These are phyloP conservation scores for Circaetus cinerascens DNA, from an alignment of 2,113 vertebrate species.

Conservation along the genomic window DNA sequence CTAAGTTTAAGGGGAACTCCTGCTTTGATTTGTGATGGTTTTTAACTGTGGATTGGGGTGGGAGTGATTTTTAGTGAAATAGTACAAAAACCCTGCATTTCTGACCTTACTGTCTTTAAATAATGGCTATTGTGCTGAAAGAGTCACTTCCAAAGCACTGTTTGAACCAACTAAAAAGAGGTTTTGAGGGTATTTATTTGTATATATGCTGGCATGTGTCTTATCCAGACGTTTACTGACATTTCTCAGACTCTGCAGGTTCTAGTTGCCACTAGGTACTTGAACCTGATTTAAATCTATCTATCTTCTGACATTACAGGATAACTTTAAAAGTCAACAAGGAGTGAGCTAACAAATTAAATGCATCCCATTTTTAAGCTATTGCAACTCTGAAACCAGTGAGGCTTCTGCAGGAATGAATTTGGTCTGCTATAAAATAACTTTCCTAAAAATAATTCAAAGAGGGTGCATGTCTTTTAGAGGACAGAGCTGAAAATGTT, in stretches of 20 bases:
- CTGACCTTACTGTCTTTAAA: not conserved
- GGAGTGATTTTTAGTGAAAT: not conserved
- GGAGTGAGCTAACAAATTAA: not conserved
- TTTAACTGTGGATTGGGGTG: not conserved
- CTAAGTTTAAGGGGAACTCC: not conserved
- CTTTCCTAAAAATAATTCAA: not conserved
- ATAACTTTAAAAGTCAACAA: not conserved
- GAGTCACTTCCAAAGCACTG: not conserved
- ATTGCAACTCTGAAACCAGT: not conserved
- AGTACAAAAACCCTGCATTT: not conserved
- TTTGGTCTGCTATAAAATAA: not conserved
- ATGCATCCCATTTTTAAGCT: not conserved
- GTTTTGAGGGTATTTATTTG: not conserved
- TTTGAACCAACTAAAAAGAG: not conserved
- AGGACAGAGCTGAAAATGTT: not conserved
- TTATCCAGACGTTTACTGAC: not conserved
- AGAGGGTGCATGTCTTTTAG: not conserved
- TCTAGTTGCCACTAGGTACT: not conserved
- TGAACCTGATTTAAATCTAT: constrained; percentile 23
- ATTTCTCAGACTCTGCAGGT: not conserved
- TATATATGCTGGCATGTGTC: not conserved
- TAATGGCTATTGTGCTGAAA: not conserved
- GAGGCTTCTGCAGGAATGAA: not conserved
- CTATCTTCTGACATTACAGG: not conserved
- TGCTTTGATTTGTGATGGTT: not conserved